phyloP scores from a whole-genome alignment of 2,797 vertebrate species.

The Phyllotis vaccarum region DNA sequence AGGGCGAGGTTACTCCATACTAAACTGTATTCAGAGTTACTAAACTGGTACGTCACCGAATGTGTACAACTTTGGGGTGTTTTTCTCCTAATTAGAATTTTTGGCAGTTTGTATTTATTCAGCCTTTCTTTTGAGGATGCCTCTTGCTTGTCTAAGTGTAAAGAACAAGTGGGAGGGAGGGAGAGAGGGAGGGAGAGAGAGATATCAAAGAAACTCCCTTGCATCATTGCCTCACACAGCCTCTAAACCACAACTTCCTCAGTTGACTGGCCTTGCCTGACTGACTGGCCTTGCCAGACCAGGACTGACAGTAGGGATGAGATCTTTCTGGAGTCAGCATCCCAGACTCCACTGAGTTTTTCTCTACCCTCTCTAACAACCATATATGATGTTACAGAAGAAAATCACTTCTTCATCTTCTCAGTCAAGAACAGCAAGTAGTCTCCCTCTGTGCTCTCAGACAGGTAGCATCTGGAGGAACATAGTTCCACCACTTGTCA shows the following conservation, averaged over 20 bases:
- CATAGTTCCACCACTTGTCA: neutral
- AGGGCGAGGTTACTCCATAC: neutral
- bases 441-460: neutral
- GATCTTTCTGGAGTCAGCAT: neutral
- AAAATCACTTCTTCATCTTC: neutral
- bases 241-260: conserved; percentile 66
- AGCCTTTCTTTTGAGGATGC: conserved; percentile 68
- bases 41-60: neutral
- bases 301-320: neutral
- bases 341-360: neutral
- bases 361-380: neutral
- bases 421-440: neutral
- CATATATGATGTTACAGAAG: neutral
- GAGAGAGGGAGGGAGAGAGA: neutral
- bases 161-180: neutral
- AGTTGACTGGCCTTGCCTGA: neutral
- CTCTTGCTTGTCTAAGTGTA: conserved; percentile 66
- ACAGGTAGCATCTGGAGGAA: neutral
- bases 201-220: conserved; percentile 47
- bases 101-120: conserved; percentile 27
- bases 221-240: conserved; percentile 23
- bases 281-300: neutral
- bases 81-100: neutral
- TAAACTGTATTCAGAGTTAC: neutral
- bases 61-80: neutral